Conservation (phyloP, 2,113 vertebrate genomes). For the Percopsis transmontana region DNA sequence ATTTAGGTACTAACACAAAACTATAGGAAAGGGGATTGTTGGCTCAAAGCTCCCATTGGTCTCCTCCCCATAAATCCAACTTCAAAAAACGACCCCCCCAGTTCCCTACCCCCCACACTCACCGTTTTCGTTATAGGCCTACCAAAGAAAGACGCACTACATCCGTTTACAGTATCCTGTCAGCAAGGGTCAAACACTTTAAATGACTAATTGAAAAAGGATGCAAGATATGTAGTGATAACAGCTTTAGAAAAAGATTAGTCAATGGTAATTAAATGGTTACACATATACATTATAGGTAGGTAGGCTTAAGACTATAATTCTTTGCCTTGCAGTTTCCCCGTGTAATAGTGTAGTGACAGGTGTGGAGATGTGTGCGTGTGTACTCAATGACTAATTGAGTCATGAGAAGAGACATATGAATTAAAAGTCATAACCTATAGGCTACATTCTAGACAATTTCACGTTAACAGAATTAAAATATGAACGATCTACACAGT, state of each 20-base stretch:
- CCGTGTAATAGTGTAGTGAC: background rate
- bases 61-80: conserved; percentile 32
- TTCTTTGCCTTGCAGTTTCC: background rate
- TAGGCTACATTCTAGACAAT: background rate
- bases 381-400: background rate
- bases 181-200: background rate
- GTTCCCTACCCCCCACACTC: conserved; percentile 24
- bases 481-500: background rate
- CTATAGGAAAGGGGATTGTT: conserved; percentile 4
- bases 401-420: background rate
- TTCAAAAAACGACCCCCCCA: conserved; percentile 17
- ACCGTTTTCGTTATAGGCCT: conserved; percentile 37
- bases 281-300: too few relatives aligned
- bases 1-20: too few relatives aligned
- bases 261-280: too few relatives aligned
- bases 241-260: too few relatives aligned
- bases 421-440: background rate
- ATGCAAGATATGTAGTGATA: too few relatives aligned
- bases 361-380: background rate
- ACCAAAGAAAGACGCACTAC: conserved; percentile 29
- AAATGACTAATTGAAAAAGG: background rate
- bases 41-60: conserved; percentile 46
- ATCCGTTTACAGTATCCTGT: conserved; percentile 28
- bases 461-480: background rate
- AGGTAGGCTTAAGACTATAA: too few relatives aligned